phyloP scores from a whole-genome alignment of 2,888 invertebrate genomes.

The Colostygia pectinataria region DNA sequence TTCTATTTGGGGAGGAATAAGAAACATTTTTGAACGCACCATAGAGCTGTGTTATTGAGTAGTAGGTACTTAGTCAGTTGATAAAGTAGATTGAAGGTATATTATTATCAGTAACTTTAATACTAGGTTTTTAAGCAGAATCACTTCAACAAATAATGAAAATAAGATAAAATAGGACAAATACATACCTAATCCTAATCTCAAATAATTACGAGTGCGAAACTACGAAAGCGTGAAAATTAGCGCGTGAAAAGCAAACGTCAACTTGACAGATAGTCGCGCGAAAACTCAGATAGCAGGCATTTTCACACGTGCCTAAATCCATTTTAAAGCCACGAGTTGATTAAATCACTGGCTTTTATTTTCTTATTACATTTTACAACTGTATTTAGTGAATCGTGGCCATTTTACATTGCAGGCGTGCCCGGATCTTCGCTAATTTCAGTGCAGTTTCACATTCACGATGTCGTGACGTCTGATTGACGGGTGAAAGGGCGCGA shows the following conservation, averaged over 20 bases:
- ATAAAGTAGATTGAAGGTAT: too few species aligned
- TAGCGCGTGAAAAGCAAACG: slow-evolving; percentile 51
- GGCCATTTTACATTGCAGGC: slow-evolving; percentile 50
- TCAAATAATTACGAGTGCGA: too few species aligned
- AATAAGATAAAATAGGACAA: too few species aligned
- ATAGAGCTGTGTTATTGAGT: too few species aligned
- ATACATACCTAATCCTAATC: too few species aligned
- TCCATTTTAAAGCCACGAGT: slow-evolving; percentile 44
- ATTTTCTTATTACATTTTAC: slow-evolving; percentile 50
- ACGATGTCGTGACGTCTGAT: slow-evolving; percentile 66
- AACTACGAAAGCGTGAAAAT: slow-evolving; percentile 37
- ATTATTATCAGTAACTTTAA: too few species aligned
- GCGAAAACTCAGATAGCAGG: slow-evolving; percentile 61
- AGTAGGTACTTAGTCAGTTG: too few species aligned
- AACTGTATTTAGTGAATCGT: slow-evolving; percentile 33
- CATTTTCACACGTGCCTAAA: slow-evolving; percentile 54
- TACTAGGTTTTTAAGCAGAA: too few species aligned
- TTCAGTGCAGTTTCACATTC: slow-evolving; percentile 52
- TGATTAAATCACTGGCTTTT: slow-evolving; percentile 59
- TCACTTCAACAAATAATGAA: too few species aligned
- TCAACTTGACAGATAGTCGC: slow-evolving; percentile 62
- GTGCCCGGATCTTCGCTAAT: slow-evolving; percentile 55
- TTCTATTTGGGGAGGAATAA: too few species aligned
- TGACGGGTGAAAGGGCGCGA: slow-evolving; percentile 80
- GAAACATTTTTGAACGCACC: too few species aligned